phyloP scores from a whole-genome alignment of 2,888 invertebrate species.

The Crematogaster levior region DNA sequence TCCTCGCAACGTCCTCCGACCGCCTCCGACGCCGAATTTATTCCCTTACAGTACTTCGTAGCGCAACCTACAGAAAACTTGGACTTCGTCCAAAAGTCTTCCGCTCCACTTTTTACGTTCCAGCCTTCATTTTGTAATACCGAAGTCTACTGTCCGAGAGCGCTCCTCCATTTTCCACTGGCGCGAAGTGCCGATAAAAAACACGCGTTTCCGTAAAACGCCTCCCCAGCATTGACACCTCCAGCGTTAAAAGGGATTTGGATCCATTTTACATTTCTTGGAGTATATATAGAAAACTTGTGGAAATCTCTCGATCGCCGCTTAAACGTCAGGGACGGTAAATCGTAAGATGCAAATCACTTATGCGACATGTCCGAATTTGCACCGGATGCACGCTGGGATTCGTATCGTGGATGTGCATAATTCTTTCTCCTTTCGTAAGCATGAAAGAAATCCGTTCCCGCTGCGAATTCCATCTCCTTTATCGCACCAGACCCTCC shows the following conservation, averaged over 20 bases:
- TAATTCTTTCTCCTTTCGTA: slow-evolving; percentile 44
- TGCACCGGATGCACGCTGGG: slow-evolving; percentile 3
- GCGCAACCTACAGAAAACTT: slow-evolving; percentile 42
- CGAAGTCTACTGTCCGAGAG: slow-evolving; percentile 45
- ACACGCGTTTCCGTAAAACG: slow-evolving; percentile 50
- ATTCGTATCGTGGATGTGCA: slow-evolving; percentile 35
- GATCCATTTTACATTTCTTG: neutral
- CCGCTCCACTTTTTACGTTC: slow-evolving; percentile 51
- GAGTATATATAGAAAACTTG: neutral
- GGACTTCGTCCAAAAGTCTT: slow-evolving; percentile 46
- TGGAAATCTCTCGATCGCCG: neutral
- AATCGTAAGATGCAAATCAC: slow-evolving; percentile 22
- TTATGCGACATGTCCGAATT: slow-evolving; percentile 35
- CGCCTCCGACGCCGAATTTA: slow-evolving; percentile 39
- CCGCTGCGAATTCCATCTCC: neutral
- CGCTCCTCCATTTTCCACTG: slow-evolving; percentile 32
- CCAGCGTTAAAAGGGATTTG: neutral
- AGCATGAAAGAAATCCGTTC: slow-evolving; percentile 47
- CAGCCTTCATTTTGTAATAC: slow-evolving; percentile 51
- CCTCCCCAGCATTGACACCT: slow-evolving; percentile 23
- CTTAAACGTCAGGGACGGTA: neutral
- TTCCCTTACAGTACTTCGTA: slow-evolving; percentile 33
- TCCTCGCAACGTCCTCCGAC: slow-evolving; percentile 39
- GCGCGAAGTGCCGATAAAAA: slow-evolving; percentile 48
- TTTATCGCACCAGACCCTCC: slow-evolving; percentile 32